These are phyloP conservation scores for Noctua pronuba DNA, from an alignment of 2,888 invertebrate species.

Conservation along the genomic window DNA sequence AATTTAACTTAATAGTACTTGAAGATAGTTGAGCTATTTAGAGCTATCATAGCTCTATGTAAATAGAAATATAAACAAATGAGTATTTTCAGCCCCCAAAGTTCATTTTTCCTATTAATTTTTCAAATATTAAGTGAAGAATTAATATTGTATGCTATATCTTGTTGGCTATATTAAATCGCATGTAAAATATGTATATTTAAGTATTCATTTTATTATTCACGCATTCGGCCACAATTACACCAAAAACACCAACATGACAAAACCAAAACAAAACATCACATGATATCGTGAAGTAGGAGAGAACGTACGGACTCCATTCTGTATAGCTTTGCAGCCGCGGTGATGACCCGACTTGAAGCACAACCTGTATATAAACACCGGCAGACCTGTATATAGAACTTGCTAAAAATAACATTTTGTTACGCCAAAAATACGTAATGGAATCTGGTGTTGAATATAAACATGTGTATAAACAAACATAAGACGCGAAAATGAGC, in stretches of 20 bases:
- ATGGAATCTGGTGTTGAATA: not conserved
- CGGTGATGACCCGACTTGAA: slow-evolving; percentile 42
- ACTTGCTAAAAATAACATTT: slow-evolving; percentile 28
- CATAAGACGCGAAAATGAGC: not conserved
- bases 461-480: not conserved
- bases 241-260: slow-evolving; percentile 17
- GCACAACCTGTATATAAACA: slow-evolving; percentile 76
- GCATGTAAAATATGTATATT: slow-evolving; percentile 8
- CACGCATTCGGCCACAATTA: slow-evolving; percentile 24
- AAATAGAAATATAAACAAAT: not conserved
- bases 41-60: not conserved
- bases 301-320: slow-evolving; percentile 75
- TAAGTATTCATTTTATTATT: not conserved
- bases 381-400: slow-evolving; percentile 69
- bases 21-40: not conserved
- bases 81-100: not conserved
- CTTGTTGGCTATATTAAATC: slow-evolving; percentile 37
- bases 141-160: not conserved
- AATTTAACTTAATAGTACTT: not conserved
- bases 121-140: not conserved
- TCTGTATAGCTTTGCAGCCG: slow-evolving; percentile 53
- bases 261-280: not conserved
- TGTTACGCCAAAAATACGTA: not conserved
- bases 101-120: not conserved
- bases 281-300: slow-evolving; percentile 23